Percentiles rank a stretch among this genome's conserved stretches.
Conservation (phyloP, 2,888 invertebrate genomes). For the Ditula angustiorana region DNA sequence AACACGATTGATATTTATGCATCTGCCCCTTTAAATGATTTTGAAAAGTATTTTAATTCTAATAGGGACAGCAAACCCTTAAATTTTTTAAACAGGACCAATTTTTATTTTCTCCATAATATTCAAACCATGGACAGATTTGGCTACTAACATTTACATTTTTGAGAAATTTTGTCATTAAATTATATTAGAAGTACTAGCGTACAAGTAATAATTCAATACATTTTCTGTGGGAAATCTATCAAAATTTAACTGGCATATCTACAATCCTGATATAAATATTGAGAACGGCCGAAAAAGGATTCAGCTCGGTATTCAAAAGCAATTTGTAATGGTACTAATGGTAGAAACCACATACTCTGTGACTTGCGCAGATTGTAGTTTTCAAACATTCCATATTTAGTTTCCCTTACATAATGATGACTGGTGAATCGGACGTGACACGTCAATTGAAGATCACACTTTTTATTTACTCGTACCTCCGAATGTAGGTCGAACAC, state of each 20-base stretch:
- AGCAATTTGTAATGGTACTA: not conserved
- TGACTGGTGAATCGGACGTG: constrained; percentile 17
- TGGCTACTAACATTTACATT: too few relatives aligned
- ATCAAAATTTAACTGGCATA: too few relatives aligned
- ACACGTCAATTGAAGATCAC: constrained; percentile 25
- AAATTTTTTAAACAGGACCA: not conserved
- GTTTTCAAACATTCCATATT: constrained; percentile 11
- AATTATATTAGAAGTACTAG: too few relatives aligned
- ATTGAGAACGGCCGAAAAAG: too few relatives aligned
- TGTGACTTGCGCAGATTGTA: not conserved
- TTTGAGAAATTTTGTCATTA: too few relatives aligned
- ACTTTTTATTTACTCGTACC: constrained; percentile 33
- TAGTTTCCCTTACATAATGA: constrained; percentile 18
- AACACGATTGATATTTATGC: too few relatives aligned
- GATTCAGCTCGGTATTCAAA: not conserved
- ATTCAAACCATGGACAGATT: too few relatives aligned
- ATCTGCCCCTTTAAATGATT: not conserved
- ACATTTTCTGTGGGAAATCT: too few relatives aligned
- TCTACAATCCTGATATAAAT: too few relatives aligned
- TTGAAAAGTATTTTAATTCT: constrained; percentile 6
- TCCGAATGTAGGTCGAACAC: constrained; percentile 30
- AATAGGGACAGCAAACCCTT: not conserved
- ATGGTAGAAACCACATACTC: not conserved
- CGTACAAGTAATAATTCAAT: too few relatives aligned
- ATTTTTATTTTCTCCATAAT: too few relatives aligned